phyloP scores from a whole-genome alignment of 2,113 vertebrate species.

The Dissostichus mawsoni region DNA sequence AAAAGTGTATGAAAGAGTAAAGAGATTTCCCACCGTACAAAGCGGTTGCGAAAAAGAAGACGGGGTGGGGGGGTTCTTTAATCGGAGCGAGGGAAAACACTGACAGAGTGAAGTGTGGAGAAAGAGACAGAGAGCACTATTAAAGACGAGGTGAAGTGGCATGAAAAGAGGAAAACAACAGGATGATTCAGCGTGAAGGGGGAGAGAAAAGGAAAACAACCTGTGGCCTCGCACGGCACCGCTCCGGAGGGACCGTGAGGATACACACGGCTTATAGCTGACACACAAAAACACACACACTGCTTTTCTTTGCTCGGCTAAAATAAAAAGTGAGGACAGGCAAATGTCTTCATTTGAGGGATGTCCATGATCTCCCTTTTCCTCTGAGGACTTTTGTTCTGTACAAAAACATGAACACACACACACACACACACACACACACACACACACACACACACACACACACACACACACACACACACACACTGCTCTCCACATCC shows the following conservation, averaged over 20 bases:
- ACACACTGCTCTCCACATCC: conserved; percentile 21
- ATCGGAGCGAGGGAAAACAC: conserved; percentile 64
- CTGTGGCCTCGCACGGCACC: conserved; percentile 63
- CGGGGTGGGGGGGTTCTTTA: conserved; percentile 62
- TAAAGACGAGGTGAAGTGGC: conserved; percentile 64
- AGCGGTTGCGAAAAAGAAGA: conserved; percentile 40
- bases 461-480: conserved; percentile 22
- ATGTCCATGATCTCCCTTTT: conserved; percentile 48
- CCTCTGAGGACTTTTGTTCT: conserved; percentile 38
- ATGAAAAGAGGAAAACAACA: conserved; percentile 71
- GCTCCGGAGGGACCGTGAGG: conserved; percentile 57
- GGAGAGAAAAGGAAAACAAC: conserved; percentile 69
- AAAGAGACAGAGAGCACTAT: conserved; percentile 64
- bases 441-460: conserved; percentile 1
- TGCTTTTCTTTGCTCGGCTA: neutral
- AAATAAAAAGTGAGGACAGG: conserved; percentile 16
- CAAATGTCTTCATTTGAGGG: conserved; percentile 53
- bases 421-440: conserved; percentile 21
- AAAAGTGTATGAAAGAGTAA: conserved; percentile 24
- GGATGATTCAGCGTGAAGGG: conserved; percentile 74
- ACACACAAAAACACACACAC: conserved; percentile 1
- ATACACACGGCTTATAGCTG: conserved; percentile 26
- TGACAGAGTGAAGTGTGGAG: conserved; percentile 62
- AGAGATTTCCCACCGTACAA: conserved; percentile 68
- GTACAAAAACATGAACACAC: conserved; percentile 29